Evolutionary conservation across 2,797 vertebrate genomes (phyloP).

Genomic region (Squalus acanthias): DNA sequence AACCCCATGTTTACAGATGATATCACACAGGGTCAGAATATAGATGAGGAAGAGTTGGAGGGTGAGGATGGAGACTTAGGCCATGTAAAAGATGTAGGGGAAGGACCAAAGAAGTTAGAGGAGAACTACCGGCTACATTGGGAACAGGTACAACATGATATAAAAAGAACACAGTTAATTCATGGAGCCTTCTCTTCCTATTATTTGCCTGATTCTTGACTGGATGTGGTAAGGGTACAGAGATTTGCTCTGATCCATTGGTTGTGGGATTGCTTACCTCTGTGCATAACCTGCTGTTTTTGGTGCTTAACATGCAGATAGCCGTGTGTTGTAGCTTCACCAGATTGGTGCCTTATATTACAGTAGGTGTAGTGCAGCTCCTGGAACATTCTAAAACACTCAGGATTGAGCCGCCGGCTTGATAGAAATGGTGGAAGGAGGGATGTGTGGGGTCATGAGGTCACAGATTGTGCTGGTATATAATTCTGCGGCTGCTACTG

Average conservation of each 20-base stretch:
- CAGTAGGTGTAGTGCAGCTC: background rate
- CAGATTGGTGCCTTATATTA: background rate
- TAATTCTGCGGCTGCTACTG: too few species aligned
- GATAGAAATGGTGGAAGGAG: background rate
- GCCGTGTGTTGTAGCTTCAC: too few species aligned
- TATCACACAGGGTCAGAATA: too few species aligned
- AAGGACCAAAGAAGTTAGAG: background rate
- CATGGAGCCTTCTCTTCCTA: too few species aligned
- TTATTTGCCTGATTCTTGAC: background rate
- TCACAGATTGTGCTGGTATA: too few species aligned
- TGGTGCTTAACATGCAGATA: too few species aligned
- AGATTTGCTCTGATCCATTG: background rate
- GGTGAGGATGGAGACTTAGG: too few species aligned
- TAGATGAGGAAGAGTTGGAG: too few species aligned
- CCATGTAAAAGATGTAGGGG: too few species aligned
- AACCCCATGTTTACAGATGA: too few species aligned
- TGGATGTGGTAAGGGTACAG: background rate
- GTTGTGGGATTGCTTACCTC: too few species aligned
- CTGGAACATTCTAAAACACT: background rate
- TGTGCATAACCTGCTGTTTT: background rate
- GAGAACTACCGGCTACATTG: background rate
- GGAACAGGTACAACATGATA: background rate
- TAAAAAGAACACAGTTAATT: background rate
- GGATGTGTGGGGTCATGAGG: too few species aligned
- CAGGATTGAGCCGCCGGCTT: background rate